Conservation (phyloP, 2,113 vertebrate genomes). For the Microcebus griseorufus region DNA sequence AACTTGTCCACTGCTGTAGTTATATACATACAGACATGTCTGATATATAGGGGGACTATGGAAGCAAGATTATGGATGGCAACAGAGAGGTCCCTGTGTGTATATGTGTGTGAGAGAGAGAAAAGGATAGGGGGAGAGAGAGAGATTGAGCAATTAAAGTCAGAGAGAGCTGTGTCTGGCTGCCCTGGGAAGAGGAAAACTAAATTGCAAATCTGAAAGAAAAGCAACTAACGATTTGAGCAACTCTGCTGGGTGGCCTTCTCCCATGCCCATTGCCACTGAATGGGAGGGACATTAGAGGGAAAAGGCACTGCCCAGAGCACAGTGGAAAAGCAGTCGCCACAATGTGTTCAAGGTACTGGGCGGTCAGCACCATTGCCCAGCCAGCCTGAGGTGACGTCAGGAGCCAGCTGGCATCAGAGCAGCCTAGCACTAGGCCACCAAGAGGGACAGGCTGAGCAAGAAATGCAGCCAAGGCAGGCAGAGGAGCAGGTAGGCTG, state of each 20-base stretch:
- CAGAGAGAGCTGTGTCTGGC: neutral
- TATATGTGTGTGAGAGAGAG: neutral
- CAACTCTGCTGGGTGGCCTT: neutral
- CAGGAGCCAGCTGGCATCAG: neutral
- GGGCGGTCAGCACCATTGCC: neutral
- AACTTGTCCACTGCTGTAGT: neutral
- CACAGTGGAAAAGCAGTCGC: neutral
- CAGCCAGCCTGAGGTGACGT: neutral
- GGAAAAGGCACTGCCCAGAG: neutral
- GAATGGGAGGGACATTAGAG: neutral
- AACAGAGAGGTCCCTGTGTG: neutral
- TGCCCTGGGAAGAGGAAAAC: neutral
- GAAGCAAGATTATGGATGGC: neutral
- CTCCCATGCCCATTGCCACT: neutral
- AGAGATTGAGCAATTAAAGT: neutral
- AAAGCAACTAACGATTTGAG: neutral
- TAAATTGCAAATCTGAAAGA: neutral
- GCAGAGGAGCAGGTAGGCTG: neutral
- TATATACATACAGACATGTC: neutral
- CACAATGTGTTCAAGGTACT: no score
- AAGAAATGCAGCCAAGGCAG: neutral
- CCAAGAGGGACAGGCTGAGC: neutral
- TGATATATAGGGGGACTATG: neutral
- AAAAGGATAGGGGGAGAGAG: neutral
- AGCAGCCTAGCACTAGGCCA: neutral